Conservation (phyloP, 2,113 vertebrate genomes). For the Varanus komodoensis region DNA sequence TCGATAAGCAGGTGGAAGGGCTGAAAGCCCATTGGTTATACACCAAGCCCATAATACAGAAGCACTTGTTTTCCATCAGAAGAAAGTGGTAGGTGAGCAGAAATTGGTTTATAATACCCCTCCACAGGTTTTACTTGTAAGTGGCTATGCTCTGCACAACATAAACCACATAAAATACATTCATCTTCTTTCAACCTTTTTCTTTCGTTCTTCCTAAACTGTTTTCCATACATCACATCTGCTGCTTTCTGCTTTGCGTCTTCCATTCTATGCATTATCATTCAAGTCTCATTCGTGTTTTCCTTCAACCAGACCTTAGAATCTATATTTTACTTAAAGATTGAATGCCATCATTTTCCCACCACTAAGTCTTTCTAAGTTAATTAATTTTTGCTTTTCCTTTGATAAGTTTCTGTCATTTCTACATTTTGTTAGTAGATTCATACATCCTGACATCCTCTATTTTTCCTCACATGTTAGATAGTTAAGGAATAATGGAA, state of each 20-base stretch:
- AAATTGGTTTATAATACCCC: neutral
- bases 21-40: neutral
- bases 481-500: constrained; percentile 19
- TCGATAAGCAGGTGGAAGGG: neutral
- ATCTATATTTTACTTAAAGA: constrained; percentile 18
- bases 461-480: neutral
- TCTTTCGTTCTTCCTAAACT: constrained; percentile 20
- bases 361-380: neutral
- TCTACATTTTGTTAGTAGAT: constrained; percentile 19
- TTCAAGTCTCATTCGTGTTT: constrained; percentile 31
- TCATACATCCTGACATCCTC: neutral
- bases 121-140: constrained; percentile 5
- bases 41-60: neutral
- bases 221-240: constrained; percentile 19
- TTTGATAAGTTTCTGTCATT: constrained; percentile 6
- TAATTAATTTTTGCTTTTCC: constrained; percentile 44
- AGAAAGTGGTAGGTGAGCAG: neutral
- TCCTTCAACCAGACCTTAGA: constrained; percentile 28
- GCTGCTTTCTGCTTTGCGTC: neutral
- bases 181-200: constrained; percentile 6
- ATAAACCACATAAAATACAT: neutral
- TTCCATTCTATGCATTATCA: neutral
- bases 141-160: neutral
- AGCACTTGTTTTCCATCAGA: neutral
- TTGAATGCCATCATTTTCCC: constrained; percentile 21